Percentiles rank a stretch among this genome's conserved stretches.
Evolutionary conservation across 2,113 vertebrate genomes (phyloP).

Genomic region (Acinonyx jubatus): DNA sequence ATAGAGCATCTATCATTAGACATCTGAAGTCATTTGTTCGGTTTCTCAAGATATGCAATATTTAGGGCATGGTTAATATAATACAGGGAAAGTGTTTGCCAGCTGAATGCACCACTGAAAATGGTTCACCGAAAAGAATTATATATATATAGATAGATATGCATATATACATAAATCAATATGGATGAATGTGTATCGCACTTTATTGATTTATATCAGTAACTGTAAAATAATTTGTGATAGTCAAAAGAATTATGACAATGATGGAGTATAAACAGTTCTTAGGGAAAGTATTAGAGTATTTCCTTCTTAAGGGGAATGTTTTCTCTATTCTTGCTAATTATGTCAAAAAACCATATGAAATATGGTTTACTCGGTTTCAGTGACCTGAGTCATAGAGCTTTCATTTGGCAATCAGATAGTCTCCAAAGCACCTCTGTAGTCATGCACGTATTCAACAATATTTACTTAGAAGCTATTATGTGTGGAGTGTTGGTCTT

Average conservation of each 20-base stretch:
- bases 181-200: constrained; percentile 37
- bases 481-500: neutral
- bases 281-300: neutral
- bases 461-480: constrained; percentile 2
- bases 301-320: neutral
- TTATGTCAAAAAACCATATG: neutral
- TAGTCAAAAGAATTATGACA: neutral
- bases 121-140: neutral
- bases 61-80: neutral
- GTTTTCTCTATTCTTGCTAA: constrained; percentile 25
- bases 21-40: neutral
- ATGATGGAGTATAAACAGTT: neutral
- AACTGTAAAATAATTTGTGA: constrained; percentile 48
- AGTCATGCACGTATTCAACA: neutral
- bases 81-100: neutral
- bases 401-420: neutral
- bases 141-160: neutral
- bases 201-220: constrained; percentile 59
- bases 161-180: neutral
- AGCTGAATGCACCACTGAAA: constrained; percentile 8
- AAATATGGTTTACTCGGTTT: neutral
- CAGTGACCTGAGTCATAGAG: neutral
- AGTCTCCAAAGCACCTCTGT: neutral
- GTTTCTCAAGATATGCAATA: constrained; percentile 17
- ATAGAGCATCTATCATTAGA: neutral